Evolutionary conservation across 2,113 vertebrate genomes (phyloP), one percentile per base, ranked within the genome.

Genomic region (Saccopteryx leptura): DNA sequence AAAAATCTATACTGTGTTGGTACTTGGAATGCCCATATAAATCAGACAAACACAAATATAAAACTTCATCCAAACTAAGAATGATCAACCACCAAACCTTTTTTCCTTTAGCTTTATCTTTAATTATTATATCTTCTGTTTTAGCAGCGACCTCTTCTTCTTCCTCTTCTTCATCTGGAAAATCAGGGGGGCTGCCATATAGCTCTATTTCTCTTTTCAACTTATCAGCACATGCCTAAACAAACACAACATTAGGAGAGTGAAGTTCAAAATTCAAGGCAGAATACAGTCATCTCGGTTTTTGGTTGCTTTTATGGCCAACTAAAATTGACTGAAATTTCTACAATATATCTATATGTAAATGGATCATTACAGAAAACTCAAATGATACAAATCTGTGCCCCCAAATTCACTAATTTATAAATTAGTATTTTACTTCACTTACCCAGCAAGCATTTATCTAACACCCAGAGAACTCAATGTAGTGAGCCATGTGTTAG

Each of bases 211-310:
- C 99, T 97, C 99, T 99, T 97, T 99, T 99, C 81, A 99, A 98
- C 85, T 99, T 99, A 98, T 99, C 99, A 71, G 99, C 99, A 99
- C 99, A 99, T 58, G 99, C 99, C 99, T 99, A 84, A 90, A 66
- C 13, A 90, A 91, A 78, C 4, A 76, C 0, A 95, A 95, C n/a
- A 93, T 79, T 50, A 71, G 48, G 14, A 91, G 0, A 79, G 8
- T 33, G 5, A 92, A 90, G 23, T 78, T 96, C 72, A 96, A 91
- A 96, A 75, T 10, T 81, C 48, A 93, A 93, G 21, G 17, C 12
- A 76, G 50, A 95, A 81, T 39, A 39, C 39, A 39, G 88, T 26
- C 90, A 76, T 78, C 8, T 31, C 71, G 50, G 6, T 54, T 81
- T 90, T 50, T 83, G 50, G 7, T 68, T 89, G 58, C 39, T 90